Evolutionary conservation across 1,140 invertebrate species (phyloP), one percentile per base, ranked within the genome.

Genomic region (Psix sp.): DNA sequence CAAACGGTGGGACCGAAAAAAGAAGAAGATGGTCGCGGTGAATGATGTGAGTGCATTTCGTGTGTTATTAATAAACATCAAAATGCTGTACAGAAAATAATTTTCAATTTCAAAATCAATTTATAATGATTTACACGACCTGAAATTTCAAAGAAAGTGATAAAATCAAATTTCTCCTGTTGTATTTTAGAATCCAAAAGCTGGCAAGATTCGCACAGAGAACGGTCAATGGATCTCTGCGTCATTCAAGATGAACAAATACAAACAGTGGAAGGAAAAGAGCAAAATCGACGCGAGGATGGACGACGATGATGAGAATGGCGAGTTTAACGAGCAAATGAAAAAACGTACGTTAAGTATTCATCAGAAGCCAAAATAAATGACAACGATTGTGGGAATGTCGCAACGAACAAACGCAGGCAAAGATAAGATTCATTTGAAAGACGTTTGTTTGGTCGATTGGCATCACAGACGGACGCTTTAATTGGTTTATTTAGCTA

Each of bases 211-310:
- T 70, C 93, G 92, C 68, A 98, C 97, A 2, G 98, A 99, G 87
- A 96, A 95, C 49, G 98, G 98, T 6, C 91, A 90, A 0, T 95
- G 95, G 92, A 97, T 99, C 76, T 92, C 96, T 1, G 96, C 97
- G 0, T 94, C 94, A 0, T 99, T 96, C 84, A 98, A 98, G 86
- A 94, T 94, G 40, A 93, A 96, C 67, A 88, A 93, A 65, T 99
- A 98, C 84, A 90, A 91, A 39, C 89, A 92, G 26, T 99, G 97
- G 97, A 92, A 94, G 76, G 91, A 95, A 60, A 94, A 93, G 73
- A 93, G 90, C 29, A 95, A 96, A 86, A 82, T 91, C 18, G 90
- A 91, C 65, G 89, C 90, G 38, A 85, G 86, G 6, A 82, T 88
- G 36, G 89, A 91, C 18, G 86, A 90, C 14, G 90, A 91, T 54